Evolutionary conservation across 2,888 invertebrate genomes (phyloP).

Genomic region (Empis livida): DNA sequence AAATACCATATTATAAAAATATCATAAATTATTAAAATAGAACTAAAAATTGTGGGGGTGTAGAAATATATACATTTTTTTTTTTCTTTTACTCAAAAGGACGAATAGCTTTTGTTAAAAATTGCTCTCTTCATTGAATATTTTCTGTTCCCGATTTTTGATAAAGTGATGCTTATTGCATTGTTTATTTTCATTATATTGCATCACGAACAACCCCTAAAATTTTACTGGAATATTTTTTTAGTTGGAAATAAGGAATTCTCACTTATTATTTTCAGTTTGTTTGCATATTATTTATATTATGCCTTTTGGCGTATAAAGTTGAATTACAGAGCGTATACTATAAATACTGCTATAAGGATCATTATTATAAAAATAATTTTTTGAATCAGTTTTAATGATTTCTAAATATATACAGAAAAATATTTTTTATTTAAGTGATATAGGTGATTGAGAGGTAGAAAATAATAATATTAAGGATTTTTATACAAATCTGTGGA

Average conservation of each 20-base stretch:
- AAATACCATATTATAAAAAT: no score
- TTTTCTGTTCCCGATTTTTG: background rate
- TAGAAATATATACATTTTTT: background rate
- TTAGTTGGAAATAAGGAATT: no score
- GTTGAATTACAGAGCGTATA: no score
- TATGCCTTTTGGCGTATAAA: background rate
- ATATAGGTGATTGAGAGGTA: no score
- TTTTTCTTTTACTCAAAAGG: background rate
- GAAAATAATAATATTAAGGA: background rate
- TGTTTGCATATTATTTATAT: background rate
- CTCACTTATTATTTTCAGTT: background rate
- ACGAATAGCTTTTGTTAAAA: background rate
- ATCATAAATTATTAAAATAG: no score
- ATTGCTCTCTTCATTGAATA: background rate
- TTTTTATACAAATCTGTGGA: background rate
- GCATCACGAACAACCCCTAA: no score
- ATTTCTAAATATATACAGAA: conserved; percentile 7
- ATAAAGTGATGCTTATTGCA: background rate
- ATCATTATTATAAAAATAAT: background rate
- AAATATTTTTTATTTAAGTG: no score
- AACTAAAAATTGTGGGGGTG: background rate
- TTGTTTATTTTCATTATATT: no score
- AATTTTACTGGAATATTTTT: no score
- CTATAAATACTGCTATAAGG: background rate
- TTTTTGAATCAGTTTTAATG: conserved; percentile 7